A percentile compares a stretch with the other conserved stretches of the same genome.
These are phyloP conservation scores for Phasia obesa DNA, from an alignment of 2,888 invertebrate species.

Conservation along the genomic window DNA sequence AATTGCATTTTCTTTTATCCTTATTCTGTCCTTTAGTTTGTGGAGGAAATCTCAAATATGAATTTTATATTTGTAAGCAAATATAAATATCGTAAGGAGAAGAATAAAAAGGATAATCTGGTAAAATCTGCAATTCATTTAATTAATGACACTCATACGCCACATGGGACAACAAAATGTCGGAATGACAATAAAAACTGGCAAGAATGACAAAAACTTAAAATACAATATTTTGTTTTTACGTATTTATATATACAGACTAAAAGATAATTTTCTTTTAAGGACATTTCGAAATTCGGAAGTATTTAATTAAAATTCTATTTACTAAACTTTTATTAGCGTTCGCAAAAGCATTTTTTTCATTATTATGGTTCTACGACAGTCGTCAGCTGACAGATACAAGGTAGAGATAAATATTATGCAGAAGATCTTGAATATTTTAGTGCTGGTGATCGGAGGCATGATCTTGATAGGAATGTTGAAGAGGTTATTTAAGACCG, in stretches of 20 bases:
- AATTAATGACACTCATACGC: conserved; percentile 69
- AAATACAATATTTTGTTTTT: conserved; percentile 2
- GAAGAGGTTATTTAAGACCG: too few species aligned
- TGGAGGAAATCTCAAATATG: conserved; percentile 38
- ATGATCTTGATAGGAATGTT: too few species aligned
- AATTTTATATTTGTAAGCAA: conserved; percentile 45
- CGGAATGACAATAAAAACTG: conserved; percentile 39
- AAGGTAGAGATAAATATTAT: too few species aligned
- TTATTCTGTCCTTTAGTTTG: conserved; percentile 26
- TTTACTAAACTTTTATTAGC: background rate
- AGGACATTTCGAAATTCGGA: background rate
- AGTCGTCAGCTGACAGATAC: too few species aligned
- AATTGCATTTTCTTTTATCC: conserved; percentile 43
- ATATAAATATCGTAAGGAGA: conserved; percentile 23
- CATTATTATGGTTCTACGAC: too few species aligned
- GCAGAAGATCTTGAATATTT: too few species aligned
- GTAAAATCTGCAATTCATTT: conserved; percentile 61
- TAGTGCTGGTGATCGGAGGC: too few species aligned
- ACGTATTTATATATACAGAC: background rate
- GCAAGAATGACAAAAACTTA: conserved; percentile 10
- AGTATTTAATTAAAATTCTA: conserved; percentile 1
- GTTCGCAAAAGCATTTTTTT: too few species aligned
- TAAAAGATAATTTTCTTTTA: conserved; percentile 7
- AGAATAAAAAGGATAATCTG: conserved; percentile 56
- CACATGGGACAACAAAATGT: conserved; percentile 63